Conservation (phyloP, 2,113 vertebrate species). For the Colossoma macropomum region DNA sequence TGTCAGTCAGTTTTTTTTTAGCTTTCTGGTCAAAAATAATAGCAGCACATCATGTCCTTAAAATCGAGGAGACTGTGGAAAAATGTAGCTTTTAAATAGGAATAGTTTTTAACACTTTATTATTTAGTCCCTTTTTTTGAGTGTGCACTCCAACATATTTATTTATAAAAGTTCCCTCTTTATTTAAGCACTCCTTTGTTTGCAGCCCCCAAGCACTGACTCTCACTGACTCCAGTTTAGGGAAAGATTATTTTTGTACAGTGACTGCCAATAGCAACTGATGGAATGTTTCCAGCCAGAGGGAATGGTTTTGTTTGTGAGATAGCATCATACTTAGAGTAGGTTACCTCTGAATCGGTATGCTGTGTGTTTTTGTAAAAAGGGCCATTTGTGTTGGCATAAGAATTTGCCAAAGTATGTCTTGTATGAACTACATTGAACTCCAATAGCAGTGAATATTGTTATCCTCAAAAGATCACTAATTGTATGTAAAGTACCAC, state of each 20-base stretch:
- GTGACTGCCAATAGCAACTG: neutral
- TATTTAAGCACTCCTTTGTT: conserved; percentile 26
- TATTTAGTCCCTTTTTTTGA: neutral
- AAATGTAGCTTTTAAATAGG: neutral
- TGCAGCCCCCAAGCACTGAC: neutral
- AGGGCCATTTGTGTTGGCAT: conserved; percentile 35
- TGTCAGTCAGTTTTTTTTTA: neutral
- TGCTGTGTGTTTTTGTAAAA: conserved; percentile 51
- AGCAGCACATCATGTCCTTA: neutral
- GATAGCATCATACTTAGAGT: neutral
- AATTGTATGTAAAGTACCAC: neutral
- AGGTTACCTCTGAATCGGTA: neutral
- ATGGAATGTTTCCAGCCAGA: conserved; percentile 32
- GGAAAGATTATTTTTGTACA: conserved; percentile 25
- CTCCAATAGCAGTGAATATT: conserved; percentile 9
- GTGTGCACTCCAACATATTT: neutral
- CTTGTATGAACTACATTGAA: conserved; percentile 20
- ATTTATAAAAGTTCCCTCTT: neutral
- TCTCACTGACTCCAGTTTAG: neutral
- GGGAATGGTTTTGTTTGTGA: conserved; percentile 4
- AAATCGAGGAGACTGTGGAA: neutral
- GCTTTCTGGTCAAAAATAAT: neutral
- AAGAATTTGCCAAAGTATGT: conserved; percentile 59
- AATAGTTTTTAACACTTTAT: neutral
- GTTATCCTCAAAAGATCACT: neutral